phyloP scores from a whole-genome alignment of 2,113 vertebrate genomes.

The Pteruthius melanotis region DNA sequence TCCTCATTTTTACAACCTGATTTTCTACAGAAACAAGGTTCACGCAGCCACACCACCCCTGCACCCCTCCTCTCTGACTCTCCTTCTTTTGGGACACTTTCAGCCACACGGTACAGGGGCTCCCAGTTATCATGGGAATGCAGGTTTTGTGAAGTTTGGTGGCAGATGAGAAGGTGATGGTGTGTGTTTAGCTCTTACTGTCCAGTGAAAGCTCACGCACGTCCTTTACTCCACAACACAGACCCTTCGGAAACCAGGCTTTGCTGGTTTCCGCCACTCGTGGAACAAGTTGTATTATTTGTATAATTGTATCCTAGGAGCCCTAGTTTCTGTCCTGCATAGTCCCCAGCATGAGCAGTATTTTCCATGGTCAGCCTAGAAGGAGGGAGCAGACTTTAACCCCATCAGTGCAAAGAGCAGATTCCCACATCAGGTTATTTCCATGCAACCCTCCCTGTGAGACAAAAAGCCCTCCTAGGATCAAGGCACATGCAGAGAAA shows the following conservation, averaged over 20 bases:
- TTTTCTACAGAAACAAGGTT: not conserved
- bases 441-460: not conserved
- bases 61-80: not conserved
- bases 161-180: not conserved
- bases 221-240: not conserved
- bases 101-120: not conserved
- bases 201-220: not conserved
- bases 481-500: not conserved
- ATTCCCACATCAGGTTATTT: not conserved
- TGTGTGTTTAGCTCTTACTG: not conserved
- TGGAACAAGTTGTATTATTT: conserved; percentile 44
- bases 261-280: not conserved
- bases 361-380: conserved; percentile 49
- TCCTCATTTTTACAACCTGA: not conserved
- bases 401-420: not conserved
- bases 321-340: not conserved
- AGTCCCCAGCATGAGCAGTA: not conserved
- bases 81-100: not conserved
- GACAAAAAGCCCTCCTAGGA: not conserved
- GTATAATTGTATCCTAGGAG: conserved; percentile 56
- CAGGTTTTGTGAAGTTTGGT: not conserved
- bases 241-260: not conserved
- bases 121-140: not conserved
- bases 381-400: conserved; percentile 21
- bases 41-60: not conserved